Conservation (phyloP, 2,113 vertebrate genomes). For the Bostrychus sinensis region DNA sequence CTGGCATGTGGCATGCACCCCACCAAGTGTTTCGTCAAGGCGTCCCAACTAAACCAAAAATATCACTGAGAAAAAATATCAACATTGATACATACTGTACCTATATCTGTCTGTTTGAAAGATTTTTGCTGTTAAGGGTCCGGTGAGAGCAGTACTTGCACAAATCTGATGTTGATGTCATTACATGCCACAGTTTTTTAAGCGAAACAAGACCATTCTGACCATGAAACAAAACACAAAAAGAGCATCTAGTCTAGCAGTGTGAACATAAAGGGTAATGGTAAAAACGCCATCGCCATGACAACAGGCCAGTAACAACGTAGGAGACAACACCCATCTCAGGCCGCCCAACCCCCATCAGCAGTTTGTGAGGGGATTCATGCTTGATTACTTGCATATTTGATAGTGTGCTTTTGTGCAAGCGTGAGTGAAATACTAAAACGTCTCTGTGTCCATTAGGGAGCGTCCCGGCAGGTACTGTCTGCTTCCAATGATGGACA, state of each 20-base stretch:
- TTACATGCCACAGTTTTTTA: background rate
- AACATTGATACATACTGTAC: too few relatives aligned
- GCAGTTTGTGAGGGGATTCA: conserved; percentile 38
- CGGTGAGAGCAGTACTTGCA: too few relatives aligned
- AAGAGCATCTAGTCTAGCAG: background rate
- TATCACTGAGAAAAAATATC: too few relatives aligned
- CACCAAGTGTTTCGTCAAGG: too few relatives aligned
- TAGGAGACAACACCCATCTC: conserved; percentile 72
- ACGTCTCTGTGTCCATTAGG: conserved; percentile 46
- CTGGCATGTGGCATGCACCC: too few relatives aligned
- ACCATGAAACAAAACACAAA: background rate
- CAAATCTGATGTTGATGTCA: background rate
- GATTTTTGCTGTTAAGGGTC: too few relatives aligned
- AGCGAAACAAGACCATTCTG: background rate
- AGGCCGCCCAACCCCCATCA: conserved; percentile 74
- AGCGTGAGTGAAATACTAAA: conserved; percentile 32
- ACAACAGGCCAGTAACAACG: conserved; percentile 76
- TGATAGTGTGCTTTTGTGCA: conserved; percentile 47
- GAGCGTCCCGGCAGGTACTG: conserved; percentile 62
- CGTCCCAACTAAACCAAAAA: too few relatives aligned
- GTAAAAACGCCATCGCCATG: conserved; percentile 77
- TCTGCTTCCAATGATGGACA: conserved; percentile 57
- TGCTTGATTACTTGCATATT: conserved; percentile 63
- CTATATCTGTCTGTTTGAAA: too few relatives aligned
- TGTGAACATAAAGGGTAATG: conserved; percentile 29